phyloP scores from a whole-genome alignment of 2,113 vertebrate genomes.

The Plecturocebus donacophilus region DNA sequence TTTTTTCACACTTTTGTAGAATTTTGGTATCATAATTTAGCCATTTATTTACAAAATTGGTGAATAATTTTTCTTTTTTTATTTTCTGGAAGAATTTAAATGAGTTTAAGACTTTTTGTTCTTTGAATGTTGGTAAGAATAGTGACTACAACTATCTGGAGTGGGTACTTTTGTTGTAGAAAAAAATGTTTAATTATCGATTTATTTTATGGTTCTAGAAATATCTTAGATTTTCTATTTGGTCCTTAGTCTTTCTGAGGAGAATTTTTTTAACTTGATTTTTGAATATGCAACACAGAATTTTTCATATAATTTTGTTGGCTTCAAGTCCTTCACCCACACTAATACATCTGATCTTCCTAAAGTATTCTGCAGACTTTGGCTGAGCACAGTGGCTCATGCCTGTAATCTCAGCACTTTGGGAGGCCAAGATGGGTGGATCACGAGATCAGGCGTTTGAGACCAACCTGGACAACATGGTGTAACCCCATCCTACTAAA shows the following conservation, averaged over 20 bases:
- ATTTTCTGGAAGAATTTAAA: neutral
- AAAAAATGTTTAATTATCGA: neutral
- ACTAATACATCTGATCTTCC: neutral
- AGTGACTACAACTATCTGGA: neutral
- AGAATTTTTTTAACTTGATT: neutral
- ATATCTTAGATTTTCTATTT: neutral
- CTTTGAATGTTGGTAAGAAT: neutral
- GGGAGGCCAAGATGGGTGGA: too few relatives aligned
- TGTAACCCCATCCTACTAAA: too few relatives aligned
- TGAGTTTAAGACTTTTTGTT: neutral
- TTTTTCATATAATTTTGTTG: neutral
- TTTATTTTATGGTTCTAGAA: neutral
- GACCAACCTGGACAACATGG: neutral
- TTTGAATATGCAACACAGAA: neutral
- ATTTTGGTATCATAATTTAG: neutral
- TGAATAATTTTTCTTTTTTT: neutral
- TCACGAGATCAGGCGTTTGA: too few relatives aligned
- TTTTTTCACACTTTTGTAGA: neutral
- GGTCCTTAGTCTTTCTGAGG: neutral
- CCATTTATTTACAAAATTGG: neutral
- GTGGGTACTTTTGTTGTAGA: neutral
- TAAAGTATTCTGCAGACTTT: neutral
- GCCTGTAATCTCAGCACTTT: too few relatives aligned
- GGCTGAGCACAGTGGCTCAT: too few relatives aligned
- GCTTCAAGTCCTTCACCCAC: neutral